Evolutionary conservation across 1,140 invertebrate genomes (phyloP), one percentile per base, ranked within the genome.

Genomic region (Dreissena rostriformis): DNA sequence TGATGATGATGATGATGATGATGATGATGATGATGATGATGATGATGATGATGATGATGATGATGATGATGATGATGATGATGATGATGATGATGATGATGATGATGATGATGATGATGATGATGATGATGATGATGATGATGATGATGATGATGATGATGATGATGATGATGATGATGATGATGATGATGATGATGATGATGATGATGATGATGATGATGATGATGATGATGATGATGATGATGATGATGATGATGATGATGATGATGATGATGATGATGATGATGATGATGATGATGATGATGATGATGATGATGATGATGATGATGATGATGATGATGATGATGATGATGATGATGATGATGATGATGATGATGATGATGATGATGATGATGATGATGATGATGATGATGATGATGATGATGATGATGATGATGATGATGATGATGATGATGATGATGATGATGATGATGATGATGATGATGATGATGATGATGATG

Each of bases 261-360:
- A 29, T 74, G 22, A 22, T 74, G 72, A 22, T 53, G 39, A n/a
- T 74, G 39, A n/a, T 53, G 72, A 57, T 53, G 22, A 22, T 53
- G 39, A 57, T 74, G 72, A 57, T 74, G 72, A 57, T 53, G 22
- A 57, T 74, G 39, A 57, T 53, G 72, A 57, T 74, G 72, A 57
- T 53, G 22, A 57, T 74, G 39, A 57, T n/a, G n/a, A n/a, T n/a
- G n/a, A n/a, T n/a, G n/a, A n/a, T n/a, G n/a, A n/a, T n/a, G n/a
- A n/a, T 63, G 74, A 15, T 67, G 53, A 15, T 67, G 53, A 15
- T 77, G 53, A 29, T 67, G 53, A 15, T 67, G 52, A 15, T 77
- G 52, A 17, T 15, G 24, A 12, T 19, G 24, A 10, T 17, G 65
- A 67, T 19, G 22, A 24, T 26, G 65, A n/a, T n/a, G 65, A 67